Conservation (phyloP, 2,113 vertebrate genomes). For the Oostethus manadensis region DNA sequence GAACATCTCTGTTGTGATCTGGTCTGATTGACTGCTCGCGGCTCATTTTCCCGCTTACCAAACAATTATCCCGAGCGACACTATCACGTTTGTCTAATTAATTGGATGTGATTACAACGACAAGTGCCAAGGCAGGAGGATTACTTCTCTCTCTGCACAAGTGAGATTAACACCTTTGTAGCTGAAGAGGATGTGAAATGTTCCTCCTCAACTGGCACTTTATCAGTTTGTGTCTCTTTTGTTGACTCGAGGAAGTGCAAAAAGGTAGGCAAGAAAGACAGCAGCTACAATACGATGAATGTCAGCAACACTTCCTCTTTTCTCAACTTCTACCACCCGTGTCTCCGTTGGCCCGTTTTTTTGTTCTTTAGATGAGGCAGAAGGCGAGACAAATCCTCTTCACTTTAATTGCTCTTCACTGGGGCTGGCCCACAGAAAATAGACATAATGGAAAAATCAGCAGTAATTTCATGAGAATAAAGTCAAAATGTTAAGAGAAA, state of each 20-base stretch:
- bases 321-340: background rate
- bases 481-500: too few relatives aligned
- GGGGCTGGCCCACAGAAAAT: too few relatives aligned
- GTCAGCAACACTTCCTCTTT: slow-evolving; percentile 41
- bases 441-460: too few relatives aligned
- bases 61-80: slow-evolving; percentile 77
- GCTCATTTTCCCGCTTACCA: slow-evolving; percentile 68
- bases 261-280: slow-evolving; percentile 38
- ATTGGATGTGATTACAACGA: slow-evolving; percentile 65
- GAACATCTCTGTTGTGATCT: slow-evolving; percentile 46
- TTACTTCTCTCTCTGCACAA: slow-evolving; percentile 35
- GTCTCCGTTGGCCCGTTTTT: background rate
- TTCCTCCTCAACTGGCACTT: background rate
- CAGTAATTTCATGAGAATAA: too few relatives aligned
- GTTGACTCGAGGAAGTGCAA: slow-evolving; percentile 22
- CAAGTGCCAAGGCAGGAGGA: slow-evolving; percentile 50
- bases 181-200: slow-evolving; percentile 21
- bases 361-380: slow-evolving; percentile 17
- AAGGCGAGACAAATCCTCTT: slow-evolving; percentile 16
- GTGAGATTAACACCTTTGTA: slow-evolving; percentile 35
- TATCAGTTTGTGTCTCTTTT: slow-evolving; percentile 16
- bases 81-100: slow-evolving; percentile 77
- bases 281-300: slow-evolving; percentile 45
- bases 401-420: too few relatives aligned
- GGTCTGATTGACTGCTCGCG: slow-evolving; percentile 37